Evolutionary conservation across 2,797 vertebrate genomes (phyloP).

Genomic region (Corythornis leucogaster): DNA sequence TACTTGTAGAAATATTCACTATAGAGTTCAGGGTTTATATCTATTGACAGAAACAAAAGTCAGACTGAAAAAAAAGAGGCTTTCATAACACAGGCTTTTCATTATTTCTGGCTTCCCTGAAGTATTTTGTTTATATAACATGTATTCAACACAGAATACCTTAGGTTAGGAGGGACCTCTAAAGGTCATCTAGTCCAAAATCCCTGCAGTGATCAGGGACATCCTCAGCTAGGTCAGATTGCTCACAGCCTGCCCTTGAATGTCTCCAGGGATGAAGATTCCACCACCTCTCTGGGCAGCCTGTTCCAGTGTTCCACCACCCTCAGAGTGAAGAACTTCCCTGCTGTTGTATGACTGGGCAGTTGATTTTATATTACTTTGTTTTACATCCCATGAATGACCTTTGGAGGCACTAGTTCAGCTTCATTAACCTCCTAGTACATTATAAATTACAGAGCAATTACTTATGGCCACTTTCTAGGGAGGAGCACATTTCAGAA

Average conservation of each 20-base stretch:
- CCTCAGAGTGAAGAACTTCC: too few relatives aligned
- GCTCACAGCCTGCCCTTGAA: too few relatives aligned
- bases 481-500: neutral
- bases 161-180: too few relatives aligned
- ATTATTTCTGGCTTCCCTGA: neutral
- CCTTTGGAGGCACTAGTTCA: constrained; percentile 27
- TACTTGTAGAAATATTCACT: too few relatives aligned
- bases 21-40: neutral
- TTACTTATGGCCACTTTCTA: constrained; percentile 7
- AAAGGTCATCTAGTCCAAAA: too few relatives aligned
- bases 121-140: neutral
- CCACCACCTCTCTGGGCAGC: too few relatives aligned
- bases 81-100: neutral
- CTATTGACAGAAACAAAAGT: neutral
- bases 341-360: neutral
- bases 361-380: neutral
- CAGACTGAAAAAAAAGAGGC: neutral
- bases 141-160: neutral
- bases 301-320: too few relatives aligned
- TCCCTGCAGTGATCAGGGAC: too few relatives aligned
- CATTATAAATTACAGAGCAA: constrained; percentile 37
- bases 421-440: constrained; percentile 50
- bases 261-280: too few relatives aligned
- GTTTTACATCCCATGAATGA: neutral
- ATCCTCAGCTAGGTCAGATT: too few relatives aligned